phyloP scores from a whole-genome alignment of 2,113 vertebrate species.

The Limanda limanda region DNA sequence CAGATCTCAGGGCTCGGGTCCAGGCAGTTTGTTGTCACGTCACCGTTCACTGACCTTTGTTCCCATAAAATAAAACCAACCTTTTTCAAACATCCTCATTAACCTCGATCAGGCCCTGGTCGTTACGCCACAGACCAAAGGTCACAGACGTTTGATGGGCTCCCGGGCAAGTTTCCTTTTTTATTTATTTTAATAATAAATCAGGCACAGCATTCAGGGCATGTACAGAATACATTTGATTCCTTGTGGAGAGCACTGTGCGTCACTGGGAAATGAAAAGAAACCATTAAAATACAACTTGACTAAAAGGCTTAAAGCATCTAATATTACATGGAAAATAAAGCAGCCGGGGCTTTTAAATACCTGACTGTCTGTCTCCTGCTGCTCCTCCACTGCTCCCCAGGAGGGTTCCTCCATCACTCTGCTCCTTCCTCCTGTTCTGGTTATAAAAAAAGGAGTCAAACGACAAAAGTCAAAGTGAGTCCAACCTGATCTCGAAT shows the following conservation, averaged over 20 bases:
- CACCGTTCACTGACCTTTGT: constrained; percentile 47
- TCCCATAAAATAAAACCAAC: neutral
- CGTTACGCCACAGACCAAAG: neutral
- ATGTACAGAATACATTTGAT: neutral
- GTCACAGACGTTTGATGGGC: neutral
- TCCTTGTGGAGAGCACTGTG: neutral
- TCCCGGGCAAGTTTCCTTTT: neutral
- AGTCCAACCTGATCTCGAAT: too few relatives aligned
- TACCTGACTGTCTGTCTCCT: neutral
- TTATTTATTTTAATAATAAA: neutral
- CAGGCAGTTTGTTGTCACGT: constrained; percentile 28
- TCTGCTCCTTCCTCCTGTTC: neutral
- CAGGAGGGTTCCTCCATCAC: neutral
- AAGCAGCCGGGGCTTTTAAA: neutral
- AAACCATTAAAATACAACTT: neutral
- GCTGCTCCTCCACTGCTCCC: neutral
- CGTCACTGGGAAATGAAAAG: neutral
- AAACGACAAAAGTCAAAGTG: too few relatives aligned
- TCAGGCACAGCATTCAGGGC: neutral
- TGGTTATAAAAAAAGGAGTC: too few relatives aligned
- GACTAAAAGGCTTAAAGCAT: constrained; percentile 12
- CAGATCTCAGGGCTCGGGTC: constrained; percentile 12
- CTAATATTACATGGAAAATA: neutral
- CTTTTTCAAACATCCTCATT: constrained; percentile 18
- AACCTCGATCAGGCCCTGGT: constrained; percentile 15